Evolutionary conservation across 2,797 vertebrate species (phyloP).

Genomic region (Hybognathus amarus): DNA sequence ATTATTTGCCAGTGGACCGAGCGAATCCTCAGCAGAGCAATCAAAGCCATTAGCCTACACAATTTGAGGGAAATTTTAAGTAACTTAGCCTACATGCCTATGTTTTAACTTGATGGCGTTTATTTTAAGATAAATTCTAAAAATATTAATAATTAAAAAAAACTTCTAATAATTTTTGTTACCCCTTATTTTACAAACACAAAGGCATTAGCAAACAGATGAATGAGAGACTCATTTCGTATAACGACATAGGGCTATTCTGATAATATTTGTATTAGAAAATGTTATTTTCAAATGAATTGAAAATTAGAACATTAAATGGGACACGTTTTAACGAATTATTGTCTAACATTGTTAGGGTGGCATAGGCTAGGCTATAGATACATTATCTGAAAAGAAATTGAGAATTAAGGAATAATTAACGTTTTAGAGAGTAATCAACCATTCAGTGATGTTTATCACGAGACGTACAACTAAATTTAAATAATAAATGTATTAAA

Average conservation of each 20-base stretch:
- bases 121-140: neutral
- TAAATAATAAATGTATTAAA: too few species aligned
- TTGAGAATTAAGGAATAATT: neutral
- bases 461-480: neutral
- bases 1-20: neutral
- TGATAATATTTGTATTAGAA: neutral
- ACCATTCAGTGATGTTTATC: neutral
- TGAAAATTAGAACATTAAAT: neutral
- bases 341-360: neutral
- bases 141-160: neutral
- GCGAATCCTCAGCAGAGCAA: neutral
- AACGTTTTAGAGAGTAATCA: neutral
- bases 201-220: neutral
- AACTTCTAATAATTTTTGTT: neutral
- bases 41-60: neutral
- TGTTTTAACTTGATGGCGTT: neutral
- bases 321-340: slow-evolving; percentile 6
- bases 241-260: neutral
- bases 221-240: neutral
- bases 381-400: neutral
- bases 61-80: neutral
- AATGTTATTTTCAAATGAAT: neutral
- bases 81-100: neutral
- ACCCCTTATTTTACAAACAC: neutral
- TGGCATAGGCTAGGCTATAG: neutral